Evolutionary conservation across 2,888 invertebrate genomes (phyloP).

Genomic region (Trachelus iudaicus): DNA sequence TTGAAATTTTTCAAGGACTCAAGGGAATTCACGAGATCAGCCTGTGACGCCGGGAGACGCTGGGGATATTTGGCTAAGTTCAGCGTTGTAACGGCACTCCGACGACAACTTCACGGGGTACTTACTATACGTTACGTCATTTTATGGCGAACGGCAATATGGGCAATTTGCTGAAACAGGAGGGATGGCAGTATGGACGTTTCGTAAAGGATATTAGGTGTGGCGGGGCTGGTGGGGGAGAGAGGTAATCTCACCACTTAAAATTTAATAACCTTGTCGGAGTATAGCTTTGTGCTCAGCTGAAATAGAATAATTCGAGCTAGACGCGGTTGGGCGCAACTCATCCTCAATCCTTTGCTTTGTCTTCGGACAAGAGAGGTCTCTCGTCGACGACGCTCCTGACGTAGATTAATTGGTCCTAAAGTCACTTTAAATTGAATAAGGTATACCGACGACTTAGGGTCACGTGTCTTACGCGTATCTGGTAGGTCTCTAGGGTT

Average conservation of each 20-base stretch:
- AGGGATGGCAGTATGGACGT: not conserved
- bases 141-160: slow-evolving; percentile 8
- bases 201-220: not conserved
- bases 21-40: not conserved
- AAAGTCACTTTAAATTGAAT: not conserved
- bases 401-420: not conserved
- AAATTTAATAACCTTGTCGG: slow-evolving; percentile 20
- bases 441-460: not conserved
- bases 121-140: not conserved
- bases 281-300: slow-evolving; percentile 1
- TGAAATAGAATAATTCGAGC: slow-evolving; percentile 15
- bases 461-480: not conserved
- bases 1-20: not conserved
- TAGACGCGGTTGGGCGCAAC: not conserved
- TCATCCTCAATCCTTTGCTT: not conserved
- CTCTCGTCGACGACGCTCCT: not conserved
- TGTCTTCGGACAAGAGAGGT: not conserved
- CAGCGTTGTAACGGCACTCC: not conserved
- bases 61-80: not conserved
- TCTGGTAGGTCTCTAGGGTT: not conserved
- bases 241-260: slow-evolving; percentile 15
- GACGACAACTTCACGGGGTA: not conserved
- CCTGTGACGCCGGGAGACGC: not conserved
- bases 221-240: not conserved
- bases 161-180: not conserved